These are phyloP conservation scores for Caenorhabditis sp. DNA, from an alignment of 2,888 invertebrate species.

Conservation along the genomic window DNA sequence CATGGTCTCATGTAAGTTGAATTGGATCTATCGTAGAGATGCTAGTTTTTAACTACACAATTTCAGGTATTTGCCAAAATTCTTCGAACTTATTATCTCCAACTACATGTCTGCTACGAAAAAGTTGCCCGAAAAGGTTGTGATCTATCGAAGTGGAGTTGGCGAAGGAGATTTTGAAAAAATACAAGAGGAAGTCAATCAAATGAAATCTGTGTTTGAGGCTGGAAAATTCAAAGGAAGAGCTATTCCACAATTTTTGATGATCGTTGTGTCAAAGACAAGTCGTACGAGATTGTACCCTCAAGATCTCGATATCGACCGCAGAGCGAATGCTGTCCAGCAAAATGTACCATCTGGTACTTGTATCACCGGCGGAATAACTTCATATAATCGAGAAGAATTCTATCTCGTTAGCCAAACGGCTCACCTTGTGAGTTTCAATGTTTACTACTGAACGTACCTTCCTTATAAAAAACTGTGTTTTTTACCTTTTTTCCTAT, in stretches of 20 bases:
- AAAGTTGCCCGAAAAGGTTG: conserved; percentile 8
- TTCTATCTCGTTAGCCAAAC: not conserved
- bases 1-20: conserved; percentile 7
- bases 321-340: not conserved
- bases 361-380: not conserved
- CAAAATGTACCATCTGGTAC: conserved; percentile 6
- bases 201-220: not conserved
- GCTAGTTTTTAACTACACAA: too few relatives aligned
- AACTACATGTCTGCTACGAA: not conserved
- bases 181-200: not conserved
- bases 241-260: not conserved
- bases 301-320: not conserved
- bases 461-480: too few relatives aligned
- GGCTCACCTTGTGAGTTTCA: not conserved
- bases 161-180: not conserved
- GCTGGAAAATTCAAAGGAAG: not conserved
- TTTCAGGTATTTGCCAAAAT: not conserved
- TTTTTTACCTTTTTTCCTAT: too few relatives aligned
- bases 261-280: not conserved
- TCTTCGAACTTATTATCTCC: not conserved
- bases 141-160: not conserved
- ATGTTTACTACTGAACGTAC: too few relatives aligned
- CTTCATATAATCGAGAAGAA: not conserved
- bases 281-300: not conserved
- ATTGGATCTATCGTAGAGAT: too few relatives aligned